Conservation (phyloP, 2,113 vertebrate species). For the Percina caprodes region DNA sequence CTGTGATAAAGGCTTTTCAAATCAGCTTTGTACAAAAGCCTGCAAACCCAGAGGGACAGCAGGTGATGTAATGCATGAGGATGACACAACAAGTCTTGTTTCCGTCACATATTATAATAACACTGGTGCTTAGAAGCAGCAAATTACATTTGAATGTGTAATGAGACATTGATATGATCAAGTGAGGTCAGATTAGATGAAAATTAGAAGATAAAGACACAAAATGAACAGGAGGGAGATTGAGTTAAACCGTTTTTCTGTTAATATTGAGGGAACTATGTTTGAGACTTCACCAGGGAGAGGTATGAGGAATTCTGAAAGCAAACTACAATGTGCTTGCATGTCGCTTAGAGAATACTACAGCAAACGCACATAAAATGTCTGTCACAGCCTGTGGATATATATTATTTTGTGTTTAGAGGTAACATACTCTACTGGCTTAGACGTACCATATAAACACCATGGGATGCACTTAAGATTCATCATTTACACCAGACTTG, state of each 20-base stretch:
- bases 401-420: neutral
- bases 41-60: constrained; percentile 32
- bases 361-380: neutral
- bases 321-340: neutral
- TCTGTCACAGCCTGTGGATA: neutral
- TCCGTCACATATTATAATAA: constrained; percentile 27
- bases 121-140: constrained; percentile 70
- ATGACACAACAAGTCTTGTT: constrained; percentile 34
- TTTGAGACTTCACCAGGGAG: neutral
- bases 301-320: neutral
- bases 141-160: constrained; percentile 68
- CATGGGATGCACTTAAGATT: constrained; percentile 17
- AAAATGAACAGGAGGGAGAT: constrained; percentile 15
- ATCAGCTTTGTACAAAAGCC: constrained; percentile 57
- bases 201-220: neutral
- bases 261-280: neutral
- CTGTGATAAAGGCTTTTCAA: constrained; percentile 64
- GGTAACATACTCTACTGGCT: neutral
- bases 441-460: neutral
- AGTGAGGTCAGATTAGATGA: constrained; percentile 11
- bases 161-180: constrained; percentile 4
- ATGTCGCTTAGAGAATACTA: neutral
- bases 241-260: neutral
- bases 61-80: constrained; percentile 47
- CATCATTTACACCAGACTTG: constrained; percentile 7